Evolutionary conservation across 2,113 vertebrate species (phyloP), one percentile per base, ranked within the genome.

Genomic region (Heloderma charlesbogerti): DNA sequence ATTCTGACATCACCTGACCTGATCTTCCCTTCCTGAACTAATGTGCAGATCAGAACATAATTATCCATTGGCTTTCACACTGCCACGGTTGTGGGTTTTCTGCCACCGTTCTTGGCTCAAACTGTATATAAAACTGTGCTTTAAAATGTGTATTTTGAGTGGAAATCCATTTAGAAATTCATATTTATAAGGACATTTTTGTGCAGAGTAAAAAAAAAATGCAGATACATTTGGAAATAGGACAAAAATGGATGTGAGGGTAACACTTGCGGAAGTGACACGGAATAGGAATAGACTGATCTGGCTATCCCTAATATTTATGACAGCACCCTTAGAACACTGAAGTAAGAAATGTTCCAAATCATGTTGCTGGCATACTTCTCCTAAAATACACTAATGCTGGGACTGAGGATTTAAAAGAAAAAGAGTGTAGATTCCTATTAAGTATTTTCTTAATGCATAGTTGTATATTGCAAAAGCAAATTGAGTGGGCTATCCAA

Each of bases 401-500:
- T 86, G 29, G 13, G 12, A 29, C 54, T 82, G 22, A 16, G 54
- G 72, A 60, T 60, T 72, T 40, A 74, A 69, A 71, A 45, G 31
- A 43, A 67, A 72, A 87, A 54, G 54, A 31, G 27, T 45, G 29
- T 57, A 72, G 27, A 43, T 60, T 43, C 48, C 79, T 37, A 74
- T 79, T 79, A 88, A 63, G 13, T 10, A 57, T 83, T 54, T 57
- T 82, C 60, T 74, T 74, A 89, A 74, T 74, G 79, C 37, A 72
- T 82, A 40, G 48, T 71, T 54, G 25, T 57, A 67, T 22, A 40
- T 71, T 72, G 6, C 34, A 31, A 34, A 74, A 72, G 67, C 79
- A 71, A 83, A 89, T 57, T 60, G 67, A 88, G 37, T 57, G n/a
- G 37, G 88, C 51, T 83, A 83, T 89, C 40, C 80, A 83, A 74